Evolutionary conservation across 1,140 invertebrate genomes (phyloP), one percentile per base, ranked within the genome.

Genomic region (Drosophila tropicalis): DNA sequence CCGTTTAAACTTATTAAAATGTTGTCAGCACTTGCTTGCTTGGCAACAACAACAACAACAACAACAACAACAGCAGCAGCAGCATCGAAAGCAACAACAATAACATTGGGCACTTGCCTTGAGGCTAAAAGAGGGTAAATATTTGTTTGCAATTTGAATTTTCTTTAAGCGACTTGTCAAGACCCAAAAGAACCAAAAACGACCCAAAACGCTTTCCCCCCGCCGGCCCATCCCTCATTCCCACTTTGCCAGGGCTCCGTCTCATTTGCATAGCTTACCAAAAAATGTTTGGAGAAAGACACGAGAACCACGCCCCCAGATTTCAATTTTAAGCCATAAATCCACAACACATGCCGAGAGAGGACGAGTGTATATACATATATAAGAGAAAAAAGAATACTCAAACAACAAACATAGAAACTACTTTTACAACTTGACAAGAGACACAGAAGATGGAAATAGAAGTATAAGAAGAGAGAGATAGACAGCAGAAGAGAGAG

Each of bases 251-350:
- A 5, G 44, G 57, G 15, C 47, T 32, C 12, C 39, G 40, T 47
- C 62, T 67, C 72, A 86, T 80, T 87, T 83, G 54, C 72, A 77
- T 69, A 72, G 79, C 76, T 68, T 70, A 74, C 74, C 44, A 68
- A 66, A 77, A 69, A 41, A 58, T 66, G 22, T 54, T 58, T 58
- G 15, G 13, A 58, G 34, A 44, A 76, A 63, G 47, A 62, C 65
- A 69, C 54, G 55, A 39, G 36, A 39, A 13, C 36, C 36, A 39
- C 36, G 36, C 36, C 67, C 65, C 72, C 76, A 19, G 44, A 73
- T 77, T 89, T 89, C 55, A 78, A 64, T 74, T 67, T 55, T 61
- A 74, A 67, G 73, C 73, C 76, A 84, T 80, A 87, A 87, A 87
- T 89, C 72, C 71, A 77, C 54, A 80, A 72, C 79, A 72, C 76